These are phyloP conservation scores for Chionoecetes opilio DNA, from an alignment of 1,140 invertebrate genomes.

Conservation along the genomic window DNA sequence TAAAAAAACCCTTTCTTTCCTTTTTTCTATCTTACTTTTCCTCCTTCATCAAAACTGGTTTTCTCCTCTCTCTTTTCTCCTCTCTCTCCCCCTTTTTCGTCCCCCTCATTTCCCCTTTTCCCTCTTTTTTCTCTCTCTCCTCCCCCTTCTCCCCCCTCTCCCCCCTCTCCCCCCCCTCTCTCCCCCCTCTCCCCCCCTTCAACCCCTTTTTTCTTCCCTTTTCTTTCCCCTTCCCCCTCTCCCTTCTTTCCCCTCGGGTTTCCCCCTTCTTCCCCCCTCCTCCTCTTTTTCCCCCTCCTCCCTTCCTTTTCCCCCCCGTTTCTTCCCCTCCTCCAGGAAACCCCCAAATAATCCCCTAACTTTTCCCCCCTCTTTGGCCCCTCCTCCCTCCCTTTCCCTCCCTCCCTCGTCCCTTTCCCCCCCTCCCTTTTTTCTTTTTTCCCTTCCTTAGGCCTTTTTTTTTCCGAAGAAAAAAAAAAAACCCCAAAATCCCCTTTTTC, in stretches of 20 bases:
- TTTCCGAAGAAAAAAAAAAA: no score
- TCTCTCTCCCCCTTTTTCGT: no score
- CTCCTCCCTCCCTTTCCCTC: neutral
- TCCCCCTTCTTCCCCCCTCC: neutral
- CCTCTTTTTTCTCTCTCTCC: no score
- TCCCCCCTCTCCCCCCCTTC: neutral
- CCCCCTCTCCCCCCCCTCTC: neutral
- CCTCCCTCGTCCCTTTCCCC: no score
- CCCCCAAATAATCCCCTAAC: slow-evolving; percentile 61
- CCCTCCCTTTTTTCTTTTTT: no score
- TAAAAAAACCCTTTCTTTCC: no score
- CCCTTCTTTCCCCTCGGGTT: neutral
- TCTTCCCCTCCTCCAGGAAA: neutral
- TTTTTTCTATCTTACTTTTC: neutral
- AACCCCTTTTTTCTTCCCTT: no score
- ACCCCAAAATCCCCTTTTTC: slow-evolving; percentile 22
- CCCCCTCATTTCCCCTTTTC: no score
- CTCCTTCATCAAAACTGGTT: neutral
- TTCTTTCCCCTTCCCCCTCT: neutral
- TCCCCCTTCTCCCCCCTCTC: neutral
- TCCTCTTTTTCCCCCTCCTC: neutral
- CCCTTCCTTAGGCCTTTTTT: slow-evolving; percentile 58
- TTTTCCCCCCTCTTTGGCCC: slow-evolving; percentile 74
- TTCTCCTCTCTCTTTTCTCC: no score
- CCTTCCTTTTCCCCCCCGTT: neutral